Conservation (phyloP, 2,797 vertebrate species). For the Hemibagrus guttatus region DNA sequence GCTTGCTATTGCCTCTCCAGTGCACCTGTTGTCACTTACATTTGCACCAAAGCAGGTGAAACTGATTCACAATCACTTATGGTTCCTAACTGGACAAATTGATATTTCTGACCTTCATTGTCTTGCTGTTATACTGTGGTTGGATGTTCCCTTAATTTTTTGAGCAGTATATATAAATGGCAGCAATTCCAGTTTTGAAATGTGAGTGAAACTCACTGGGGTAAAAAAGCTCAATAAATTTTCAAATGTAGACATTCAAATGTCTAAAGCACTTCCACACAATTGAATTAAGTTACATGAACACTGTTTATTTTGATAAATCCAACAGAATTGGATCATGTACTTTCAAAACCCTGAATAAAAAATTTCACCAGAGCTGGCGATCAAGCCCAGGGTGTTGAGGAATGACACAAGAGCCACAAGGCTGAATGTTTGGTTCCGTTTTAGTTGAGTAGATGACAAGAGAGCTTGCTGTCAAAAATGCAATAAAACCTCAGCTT, state of each 20-base stretch:
- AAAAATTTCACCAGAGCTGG: not conserved
- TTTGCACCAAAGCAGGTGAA: not conserved
- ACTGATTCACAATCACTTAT: not conserved
- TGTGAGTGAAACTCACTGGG: too few species aligned
- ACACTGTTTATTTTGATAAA: not conserved
- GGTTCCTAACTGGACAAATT: too few species aligned
- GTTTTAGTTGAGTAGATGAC: slow-evolving; percentile 7
- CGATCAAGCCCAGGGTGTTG: not conserved
- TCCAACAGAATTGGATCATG: not conserved
- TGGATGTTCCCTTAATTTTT: too few species aligned
- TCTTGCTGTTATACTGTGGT: too few species aligned
- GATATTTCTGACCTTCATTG: too few species aligned
- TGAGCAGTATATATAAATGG: not conserved
- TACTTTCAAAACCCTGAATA: not conserved
- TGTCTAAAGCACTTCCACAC: not conserved
- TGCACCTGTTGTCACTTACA: too few species aligned
- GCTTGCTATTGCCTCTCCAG: too few species aligned
- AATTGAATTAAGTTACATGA: not conserved
- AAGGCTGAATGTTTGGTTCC: not conserved
- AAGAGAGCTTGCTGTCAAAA: not conserved
- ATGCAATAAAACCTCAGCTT: slow-evolving; percentile 2
- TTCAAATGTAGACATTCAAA: too few species aligned
- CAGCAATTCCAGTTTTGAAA: not conserved
- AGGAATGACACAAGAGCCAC: not conserved
- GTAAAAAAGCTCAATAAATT: too few species aligned